Base-by-base conservation (phyloP, 2,113 vertebrate genomes). In the Semnornis frantzii region DNA sequence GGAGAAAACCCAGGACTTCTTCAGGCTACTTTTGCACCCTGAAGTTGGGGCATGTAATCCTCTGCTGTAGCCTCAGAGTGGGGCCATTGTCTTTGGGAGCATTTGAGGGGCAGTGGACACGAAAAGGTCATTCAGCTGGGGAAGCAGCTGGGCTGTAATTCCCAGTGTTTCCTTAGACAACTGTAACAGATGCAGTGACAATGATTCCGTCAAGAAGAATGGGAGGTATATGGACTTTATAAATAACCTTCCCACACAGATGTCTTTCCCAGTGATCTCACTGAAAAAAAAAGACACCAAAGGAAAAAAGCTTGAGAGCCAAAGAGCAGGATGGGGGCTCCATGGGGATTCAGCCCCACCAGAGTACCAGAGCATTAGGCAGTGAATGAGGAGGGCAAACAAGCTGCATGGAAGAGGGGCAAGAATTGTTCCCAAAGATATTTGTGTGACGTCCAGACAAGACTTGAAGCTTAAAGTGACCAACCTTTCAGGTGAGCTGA, bases 21-120 rank as follows among this genome's bases (percentile, higher is more conserved):
- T 66, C 17, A 28, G n/a, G n/a, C 16, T 76, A 11, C 10, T n/a
- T 79, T 85, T 46, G 12, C 4, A 12, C 37, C 70, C 50, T 44
- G 46, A 59, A 39, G 62, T 79, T 10, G n/a, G 63, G 71, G 23
- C 6, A 9, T 59, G 74, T 44, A 65, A 72, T 82, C 68, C 24
- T 79, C 46, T 1, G 6, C 66, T 28, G 73, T 4, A 78, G 62
- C 78, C 74, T 44, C 81, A 30, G 84, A 84, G 75, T 1, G 55
- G 71, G 87, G 55, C 68, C 39, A 3, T 85, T 87, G 34, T 74
- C 68, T 82, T 39, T 46, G 87, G 66, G 65, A 91, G 60, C 2
- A 1, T 23, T 23, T 0, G 0, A 82, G 50, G 50, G 48, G 27
- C 48, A 24, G 71, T 2, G 13, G 39, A 4, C 0, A 2, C 30